Evolutionary conservation across 2,888 invertebrate species (phyloP), one percentile per base, ranked within the genome.

Genomic region (Lasiommata megera): DNA sequence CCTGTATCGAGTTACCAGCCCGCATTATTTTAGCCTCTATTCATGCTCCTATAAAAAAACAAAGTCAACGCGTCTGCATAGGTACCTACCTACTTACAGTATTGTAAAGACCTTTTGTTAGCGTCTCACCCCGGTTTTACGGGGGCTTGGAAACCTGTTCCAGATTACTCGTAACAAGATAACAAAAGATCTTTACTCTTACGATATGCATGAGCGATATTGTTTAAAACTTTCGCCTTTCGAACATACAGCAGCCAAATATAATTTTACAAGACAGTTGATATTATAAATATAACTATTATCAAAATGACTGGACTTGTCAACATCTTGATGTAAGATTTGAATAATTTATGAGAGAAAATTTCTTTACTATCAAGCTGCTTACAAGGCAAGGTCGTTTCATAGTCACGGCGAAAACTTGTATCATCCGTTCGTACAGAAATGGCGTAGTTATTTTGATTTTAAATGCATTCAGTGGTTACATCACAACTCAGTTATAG

Each of bases 91-190:
- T 31, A 34, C 34, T 34, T 34, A 73, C 46, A 16, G 16, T 75
- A 74, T 68, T 66, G 61, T 64, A 69, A 67, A 71, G 73, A 72
- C 69, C 76, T 78, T 77, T 77, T 79, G 77, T 81, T 78, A 67
- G 67, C 67, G 66, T 67, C 69, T 68, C 74, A 71, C 73, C 70
- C 70, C 65, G 70, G 66, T 70, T 72, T 74, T 77, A 79, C 75
- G 68, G 67, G 71, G 72, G 71, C 76, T 76, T 64, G 51, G 72
- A 68, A 84, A 85, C 84, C 79, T 73, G 84, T 84, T 81, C 69
- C 63, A 67, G 61, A 72, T 73, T 72, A 70, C 68, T 66, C 68
- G 67, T 67, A 70, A 67, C 69, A 69, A 71, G 70, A 70, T 72
- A 73, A 76, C 76, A 78, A 79, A 76, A 72, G 72, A 65, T 66